phyloP scores from a whole-genome alignment of 2,888 invertebrate species.

The Tricholauxania praeusta region DNA sequence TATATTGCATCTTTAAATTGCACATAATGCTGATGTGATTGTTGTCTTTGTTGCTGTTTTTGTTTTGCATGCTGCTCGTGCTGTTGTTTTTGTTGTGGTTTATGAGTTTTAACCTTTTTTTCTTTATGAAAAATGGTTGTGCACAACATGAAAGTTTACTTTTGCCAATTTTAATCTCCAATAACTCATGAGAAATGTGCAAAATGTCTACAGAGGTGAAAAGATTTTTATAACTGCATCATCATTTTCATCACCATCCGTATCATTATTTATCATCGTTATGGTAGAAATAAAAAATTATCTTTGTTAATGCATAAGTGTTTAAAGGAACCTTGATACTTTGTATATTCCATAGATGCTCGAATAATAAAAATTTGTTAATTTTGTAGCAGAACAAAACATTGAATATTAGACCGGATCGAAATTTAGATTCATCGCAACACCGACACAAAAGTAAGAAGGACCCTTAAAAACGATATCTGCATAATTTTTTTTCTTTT shows the following conservation, averaged over 20 bases:
- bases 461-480: too few relatives aligned
- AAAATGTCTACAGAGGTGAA: constrained; percentile 1
- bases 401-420: too few relatives aligned
- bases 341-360: too few relatives aligned
- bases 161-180: constrained; percentile 11
- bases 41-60: not conserved
- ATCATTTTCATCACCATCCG: not conserved
- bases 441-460: too few relatives aligned
- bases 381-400: too few relatives aligned
- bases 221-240: not conserved
- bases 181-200: constrained; percentile 16
- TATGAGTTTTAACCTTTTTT: not conserved
- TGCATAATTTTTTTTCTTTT: too few relatives aligned
- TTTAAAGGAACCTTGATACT: too few relatives aligned
- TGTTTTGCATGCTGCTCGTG: not conserved
- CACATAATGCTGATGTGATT: not conserved
- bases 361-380: too few relatives aligned
- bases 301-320: too few relatives aligned
- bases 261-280: too few relatives aligned
- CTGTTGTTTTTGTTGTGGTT: not conserved
- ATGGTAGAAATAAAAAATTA: too few relatives aligned
- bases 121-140: not conserved
- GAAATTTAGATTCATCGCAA: too few relatives aligned
- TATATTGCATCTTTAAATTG: not conserved
- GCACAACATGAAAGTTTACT: constrained; percentile 14